Evolutionary conservation across 2,888 invertebrate species (phyloP).

Genomic region (Trypoxylon attenuatum): DNA sequence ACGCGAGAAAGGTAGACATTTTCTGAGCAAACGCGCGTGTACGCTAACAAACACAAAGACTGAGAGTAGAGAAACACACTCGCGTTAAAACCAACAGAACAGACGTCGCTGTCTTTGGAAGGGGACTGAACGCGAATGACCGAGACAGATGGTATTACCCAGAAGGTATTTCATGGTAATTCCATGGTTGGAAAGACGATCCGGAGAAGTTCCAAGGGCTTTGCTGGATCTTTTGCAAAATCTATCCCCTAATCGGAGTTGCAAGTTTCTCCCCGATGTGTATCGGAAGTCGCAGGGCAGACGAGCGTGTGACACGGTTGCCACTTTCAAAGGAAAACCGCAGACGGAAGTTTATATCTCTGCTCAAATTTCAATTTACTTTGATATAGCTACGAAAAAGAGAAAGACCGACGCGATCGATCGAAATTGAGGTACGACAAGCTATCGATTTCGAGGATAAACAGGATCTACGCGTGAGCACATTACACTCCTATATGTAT

Average conservation of each 20-base stretch:
- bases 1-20: conserved; percentile 36
- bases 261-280: conserved; percentile 22
- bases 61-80: neutral
- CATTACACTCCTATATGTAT: too few relatives aligned
- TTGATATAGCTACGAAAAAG: too few relatives aligned
- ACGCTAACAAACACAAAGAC: conserved; percentile 42
- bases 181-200: conserved; percentile 8
- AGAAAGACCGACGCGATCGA: too few relatives aligned
- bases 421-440: too few relatives aligned
- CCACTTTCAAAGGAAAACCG: conserved; percentile 3
- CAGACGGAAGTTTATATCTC: conserved; percentile 9
- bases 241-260: conserved; percentile 8
- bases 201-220: conserved; percentile 15
- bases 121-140: neutral
- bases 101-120: conserved; percentile 19
- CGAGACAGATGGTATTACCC: neutral
- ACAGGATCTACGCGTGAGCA: too few relatives aligned
- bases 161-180: conserved; percentile 16
- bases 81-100: neutral
- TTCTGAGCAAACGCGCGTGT: conserved; percentile 31
- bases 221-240: too few relatives aligned
- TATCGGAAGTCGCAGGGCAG: conserved; percentile 11
- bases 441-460: too few relatives aligned
- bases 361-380: too few relatives aligned
- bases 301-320: conserved; percentile 30